A percentile compares a stretch with the other conserved stretches of the same genome.
These are phyloP conservation scores for Arrhopalites spinosus DNA, from an alignment of 2,888 invertebrate species.

Conservation along the genomic window DNA sequence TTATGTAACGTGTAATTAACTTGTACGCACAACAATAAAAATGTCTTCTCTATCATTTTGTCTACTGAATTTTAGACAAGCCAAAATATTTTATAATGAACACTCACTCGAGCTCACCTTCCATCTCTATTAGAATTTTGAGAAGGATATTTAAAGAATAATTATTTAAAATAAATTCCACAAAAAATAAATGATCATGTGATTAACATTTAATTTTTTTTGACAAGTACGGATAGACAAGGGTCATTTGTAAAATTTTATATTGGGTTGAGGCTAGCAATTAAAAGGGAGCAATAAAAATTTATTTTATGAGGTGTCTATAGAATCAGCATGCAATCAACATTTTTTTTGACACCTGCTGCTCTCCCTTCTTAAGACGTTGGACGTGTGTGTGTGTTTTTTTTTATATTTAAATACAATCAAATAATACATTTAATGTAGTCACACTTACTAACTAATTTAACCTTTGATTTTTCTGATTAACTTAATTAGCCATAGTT, in stretches of 20 bases:
- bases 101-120: no score
- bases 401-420: no score
- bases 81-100: no score
- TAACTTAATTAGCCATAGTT: not conserved
- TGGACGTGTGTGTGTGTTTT: no score
- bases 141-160: not conserved
- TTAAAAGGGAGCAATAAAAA: constrained; percentile 16
- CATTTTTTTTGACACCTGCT: constrained; percentile 31
- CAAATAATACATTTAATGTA: no score
- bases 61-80: no score
- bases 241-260: constrained; percentile 22
- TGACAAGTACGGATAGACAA: constrained; percentile 22
- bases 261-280: constrained; percentile 18
- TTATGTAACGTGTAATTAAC: no score
- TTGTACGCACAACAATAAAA: no score
- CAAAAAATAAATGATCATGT: constrained; percentile 9
- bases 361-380: constrained; percentile 15
- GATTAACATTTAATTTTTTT: constrained; percentile 10
- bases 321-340: not conserved
- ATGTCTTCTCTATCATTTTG: no score
- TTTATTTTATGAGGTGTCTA: not conserved
- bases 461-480: not conserved
- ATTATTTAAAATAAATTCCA: constrained; percentile 2
- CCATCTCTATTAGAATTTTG: no score
- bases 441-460: not conserved